Conservation (phyloP, 2,797 vertebrate genomes). For the Pachyuromys duprasi region DNA sequence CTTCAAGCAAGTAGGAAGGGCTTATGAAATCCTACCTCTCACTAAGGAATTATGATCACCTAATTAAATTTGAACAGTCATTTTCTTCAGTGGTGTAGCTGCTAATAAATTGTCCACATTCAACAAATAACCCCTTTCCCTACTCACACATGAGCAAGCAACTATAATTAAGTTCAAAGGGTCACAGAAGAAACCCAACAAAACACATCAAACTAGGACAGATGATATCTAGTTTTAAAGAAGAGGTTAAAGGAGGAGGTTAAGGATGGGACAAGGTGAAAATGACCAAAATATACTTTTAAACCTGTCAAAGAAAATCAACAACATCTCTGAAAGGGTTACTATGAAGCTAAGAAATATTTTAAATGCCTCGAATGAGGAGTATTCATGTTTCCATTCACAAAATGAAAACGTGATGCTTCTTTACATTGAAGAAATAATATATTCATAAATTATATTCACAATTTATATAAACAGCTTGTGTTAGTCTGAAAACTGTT, state of each 20-base stretch:
- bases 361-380: background rate
- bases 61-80: background rate
- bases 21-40: too few species aligned
- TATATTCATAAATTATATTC: background rate
- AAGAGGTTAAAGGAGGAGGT: background rate
- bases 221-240: too few species aligned
- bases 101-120: background rate
- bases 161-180: background rate
- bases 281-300: too few species aligned
- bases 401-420: background rate
- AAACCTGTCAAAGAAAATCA: background rate
- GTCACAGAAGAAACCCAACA: background rate
- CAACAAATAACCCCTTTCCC: fast-evolving
- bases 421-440: background rate
- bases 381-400: background rate
- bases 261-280: background rate
- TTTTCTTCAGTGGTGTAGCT: background rate
- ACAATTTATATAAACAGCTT: background rate
- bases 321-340: background rate
- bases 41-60: background rate
- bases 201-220: background rate
- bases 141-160: too few species aligned
- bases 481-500: background rate
- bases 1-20: background rate
- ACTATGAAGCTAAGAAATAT: background rate